phyloP scores from a whole-genome alignment of 1,140 invertebrate species.

The Helicoverpa armigera region DNA sequence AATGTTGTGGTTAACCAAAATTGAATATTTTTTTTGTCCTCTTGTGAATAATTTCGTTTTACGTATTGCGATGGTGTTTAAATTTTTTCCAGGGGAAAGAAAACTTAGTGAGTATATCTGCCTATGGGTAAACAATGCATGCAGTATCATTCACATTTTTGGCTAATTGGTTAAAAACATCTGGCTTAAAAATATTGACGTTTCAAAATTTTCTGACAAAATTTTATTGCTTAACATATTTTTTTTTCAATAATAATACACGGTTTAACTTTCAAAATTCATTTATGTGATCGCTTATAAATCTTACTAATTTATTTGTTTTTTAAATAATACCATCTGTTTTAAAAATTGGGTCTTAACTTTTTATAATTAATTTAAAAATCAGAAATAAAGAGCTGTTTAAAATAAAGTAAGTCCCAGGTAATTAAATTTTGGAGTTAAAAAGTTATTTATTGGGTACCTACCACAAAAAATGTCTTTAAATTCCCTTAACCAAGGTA shows the following conservation, averaged over 20 bases:
- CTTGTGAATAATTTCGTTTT: slow-evolving; percentile 57
- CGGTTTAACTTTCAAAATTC: slow-evolving; percentile 43
- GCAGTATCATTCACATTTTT: slow-evolving; percentile 53
- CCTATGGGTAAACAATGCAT: slow-evolving; percentile 61
- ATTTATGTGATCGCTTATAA: slow-evolving; percentile 36
- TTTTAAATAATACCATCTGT: slow-evolving; percentile 32
- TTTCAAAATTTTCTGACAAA: slow-evolving; percentile 49
- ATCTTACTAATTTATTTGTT: slow-evolving; percentile 38
- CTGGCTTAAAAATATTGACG: slow-evolving; percentile 10
- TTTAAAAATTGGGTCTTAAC: not conserved
- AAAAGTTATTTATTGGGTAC: no score
- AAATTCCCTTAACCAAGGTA: not conserved
- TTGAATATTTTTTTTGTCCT: slow-evolving; percentile 30
- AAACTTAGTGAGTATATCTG: slow-evolving; percentile 90
- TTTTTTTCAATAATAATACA: slow-evolving; percentile 26
- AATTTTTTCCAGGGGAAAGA: slow-evolving; percentile 92
- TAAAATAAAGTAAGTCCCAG: not conserved
- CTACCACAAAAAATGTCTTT: not conserved
- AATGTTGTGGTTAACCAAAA: slow-evolving; percentile 39
- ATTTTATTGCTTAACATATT: slow-evolving; percentile 49
- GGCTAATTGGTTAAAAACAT: slow-evolving; percentile 43
- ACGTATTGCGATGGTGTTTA: slow-evolving; percentile 76
- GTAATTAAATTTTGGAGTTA: not conserved
- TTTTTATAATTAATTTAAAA: no score
- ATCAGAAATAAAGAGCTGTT: no score